These are phyloP conservation scores for Microctonus aethiopoides DNA, from an alignment of 2,888 invertebrate genomes.

Conservation along the genomic window DNA sequence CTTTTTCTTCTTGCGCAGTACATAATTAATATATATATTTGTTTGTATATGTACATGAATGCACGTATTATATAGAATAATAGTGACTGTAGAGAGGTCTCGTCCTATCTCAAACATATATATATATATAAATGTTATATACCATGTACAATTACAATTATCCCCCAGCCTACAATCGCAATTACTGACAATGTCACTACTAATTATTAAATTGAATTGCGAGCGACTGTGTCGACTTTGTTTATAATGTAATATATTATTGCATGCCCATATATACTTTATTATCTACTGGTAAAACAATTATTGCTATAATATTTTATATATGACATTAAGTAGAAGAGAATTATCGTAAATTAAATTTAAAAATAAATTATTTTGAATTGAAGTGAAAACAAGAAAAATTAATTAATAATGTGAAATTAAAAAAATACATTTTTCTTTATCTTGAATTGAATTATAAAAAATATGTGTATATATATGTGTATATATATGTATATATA, in stretches of 20 bases:
- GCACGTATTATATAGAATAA: slow-evolving; percentile 12
- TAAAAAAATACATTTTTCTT: neutral
- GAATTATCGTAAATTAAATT: slow-evolving; percentile 1
- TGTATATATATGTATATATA: too few relatives aligned
- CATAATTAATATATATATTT: slow-evolving; percentile 13
- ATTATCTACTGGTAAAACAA: neutral
- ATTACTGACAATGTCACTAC: slow-evolving; percentile 62
- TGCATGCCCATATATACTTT: neutral
- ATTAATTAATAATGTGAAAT: too few relatives aligned
- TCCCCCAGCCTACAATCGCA: slow-evolving; percentile 48
- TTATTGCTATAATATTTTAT: neutral
- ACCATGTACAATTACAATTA: slow-evolving; percentile 62
- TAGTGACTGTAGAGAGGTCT: neutral
- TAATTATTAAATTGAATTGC: slow-evolving; percentile 62
- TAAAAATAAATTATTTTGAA: slow-evolving; percentile 5
- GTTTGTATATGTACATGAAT: slow-evolving; percentile 13
- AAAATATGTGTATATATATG: neutral
- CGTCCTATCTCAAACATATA: neutral
- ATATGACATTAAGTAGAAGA: neutral
- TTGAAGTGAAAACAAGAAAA: neutral
- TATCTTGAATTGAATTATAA: neutral
- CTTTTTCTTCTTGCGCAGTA: neutral
- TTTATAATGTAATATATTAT: neutral
- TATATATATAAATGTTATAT: slow-evolving; percentile 10
- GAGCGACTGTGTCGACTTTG: slow-evolving; percentile 30